Base-by-base conservation (phyloP, 2,888 invertebrate genomes). In the Perithous albicinctus region DNA sequence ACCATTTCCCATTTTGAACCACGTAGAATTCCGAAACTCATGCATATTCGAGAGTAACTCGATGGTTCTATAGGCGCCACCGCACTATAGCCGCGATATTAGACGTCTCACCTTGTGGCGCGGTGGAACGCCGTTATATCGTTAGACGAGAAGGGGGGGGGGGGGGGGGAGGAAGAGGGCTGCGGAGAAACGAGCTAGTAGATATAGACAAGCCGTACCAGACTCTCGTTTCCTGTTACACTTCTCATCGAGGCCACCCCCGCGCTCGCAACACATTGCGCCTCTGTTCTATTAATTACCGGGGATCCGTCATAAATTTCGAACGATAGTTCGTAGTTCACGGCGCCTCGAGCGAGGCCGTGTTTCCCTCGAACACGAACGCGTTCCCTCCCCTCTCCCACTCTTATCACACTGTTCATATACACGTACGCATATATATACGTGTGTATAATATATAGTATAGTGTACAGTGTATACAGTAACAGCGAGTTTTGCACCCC, bases 261-360 rank as follows among this genome's bases (percentile, higher is more conserved):
- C 41, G 18, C 69, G 15, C 59, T 4, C 18, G 1, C 48, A 3
- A 35, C 35, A 59, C 56, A 59, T 35, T 32, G 56, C 56, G 18
- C 15, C 56, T 12, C 41, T 74, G 79, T 87, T 89, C 90, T 89
- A 90, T 90, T 90, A 90, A 90, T 90, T 90, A 90, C 86, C 87
- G 80, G 84, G 78, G 86, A 89, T 88, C 87, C 88, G 86, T 87
- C 89, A 89, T 90, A 89, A 90, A 90, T 90, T 89, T 86, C 78
- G 83, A 87, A 87, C 75, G 67, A 82, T 76, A 79, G 72, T 63
- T 63, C 67, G 29, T 59, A 72, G 75, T 78, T 76, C 75, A 76
- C 35, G 61, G 66, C 54, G 32, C 46, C 35, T 59, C 29, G 29
- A 59, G 59, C 43, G 43, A 4, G 32, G 43, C 70, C 26, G 59